Evolutionary conservation across 2,113 vertebrate genomes (phyloP), one percentile per base, ranked within the genome.

Genomic region (Ptilorrhoa leucosticta): DNA sequence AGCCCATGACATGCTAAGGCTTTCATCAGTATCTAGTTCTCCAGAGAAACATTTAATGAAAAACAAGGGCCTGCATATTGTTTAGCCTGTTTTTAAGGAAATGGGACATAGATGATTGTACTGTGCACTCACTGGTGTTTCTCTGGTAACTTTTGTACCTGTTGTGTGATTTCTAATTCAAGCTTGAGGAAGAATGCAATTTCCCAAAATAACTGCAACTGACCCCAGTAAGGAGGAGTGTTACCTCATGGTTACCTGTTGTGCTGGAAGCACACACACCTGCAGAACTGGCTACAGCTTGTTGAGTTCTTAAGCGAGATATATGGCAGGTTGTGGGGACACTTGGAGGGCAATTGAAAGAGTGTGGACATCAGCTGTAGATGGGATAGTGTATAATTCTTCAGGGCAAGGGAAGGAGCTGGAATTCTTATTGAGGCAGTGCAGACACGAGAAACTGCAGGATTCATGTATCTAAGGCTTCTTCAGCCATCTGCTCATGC

Each of bases 291-390:
- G 17, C 61, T 51, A 6, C 10, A 20, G 10, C 13, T 39, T 35
- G 7, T 11, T 8, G 22, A 27, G 51, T 33, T 83, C 23, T 35
- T 45, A 31, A 71, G 35, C 1, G 8, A 45, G 18, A 39, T 14
- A 10, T 0, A 15, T 31, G 33, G 16, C 39, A 87, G 30, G 17
- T 45, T 73, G 9, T 12, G 33, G 56, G 61, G 33, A 15, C 16
- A 30, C 4, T 15, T 1, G 3, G 42, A 53, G 15, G 27, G 17
- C 0, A 0, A 23, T 66, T 66, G 75, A 28, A 13, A 21, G 40
- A 54, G 35, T 0, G 1, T 47, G 40, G 21, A 50, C 19, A 65
- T 78, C 22, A 37, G 33, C 2, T 16, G 3, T 78, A n/a, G 15
- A 0, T 44, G 47, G 72, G 10, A 12, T 15, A 31, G 5, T 14